These are phyloP conservation scores for Rafetus swinhoei DNA, from an alignment of 2,113 vertebrate species.

Conservation along the genomic window DNA sequence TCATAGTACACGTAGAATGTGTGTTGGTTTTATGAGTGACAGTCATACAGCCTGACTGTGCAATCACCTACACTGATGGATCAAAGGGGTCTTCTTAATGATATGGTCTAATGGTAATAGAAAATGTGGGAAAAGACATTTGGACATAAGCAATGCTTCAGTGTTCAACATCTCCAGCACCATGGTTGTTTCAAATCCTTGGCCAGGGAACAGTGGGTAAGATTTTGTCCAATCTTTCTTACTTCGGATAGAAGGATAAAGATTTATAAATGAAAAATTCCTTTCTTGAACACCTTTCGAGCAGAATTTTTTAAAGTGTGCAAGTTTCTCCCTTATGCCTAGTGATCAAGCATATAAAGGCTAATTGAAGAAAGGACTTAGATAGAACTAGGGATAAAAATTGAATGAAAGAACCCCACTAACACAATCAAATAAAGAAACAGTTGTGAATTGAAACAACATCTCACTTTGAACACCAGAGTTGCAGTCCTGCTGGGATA, in stretches of 20 bases:
- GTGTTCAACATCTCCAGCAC: background rate
- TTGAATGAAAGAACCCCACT: background rate
- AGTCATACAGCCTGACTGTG: background rate
- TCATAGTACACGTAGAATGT: background rate
- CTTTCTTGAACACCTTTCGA: background rate
- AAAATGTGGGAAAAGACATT: background rate
- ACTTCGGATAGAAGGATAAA: background rate
- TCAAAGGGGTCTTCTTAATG: background rate
- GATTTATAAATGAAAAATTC: background rate
- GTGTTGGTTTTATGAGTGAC: background rate
- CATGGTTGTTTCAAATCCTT: background rate
- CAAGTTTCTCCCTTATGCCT: background rate
- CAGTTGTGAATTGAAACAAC: background rate
- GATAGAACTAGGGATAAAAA: background rate
- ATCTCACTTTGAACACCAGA: background rate
- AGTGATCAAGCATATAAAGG: background rate
- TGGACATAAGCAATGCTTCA: background rate
- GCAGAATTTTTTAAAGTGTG: background rate
- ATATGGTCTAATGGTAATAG: background rate
- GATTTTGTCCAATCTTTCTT: background rate
- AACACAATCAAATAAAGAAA: background rate
- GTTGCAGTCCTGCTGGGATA: background rate
- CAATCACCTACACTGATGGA: background rate
- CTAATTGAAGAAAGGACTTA: background rate
- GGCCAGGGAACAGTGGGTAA: background rate